Conservation (phyloP, 2,888 invertebrate species). For the Tethea ocularis region DNA sequence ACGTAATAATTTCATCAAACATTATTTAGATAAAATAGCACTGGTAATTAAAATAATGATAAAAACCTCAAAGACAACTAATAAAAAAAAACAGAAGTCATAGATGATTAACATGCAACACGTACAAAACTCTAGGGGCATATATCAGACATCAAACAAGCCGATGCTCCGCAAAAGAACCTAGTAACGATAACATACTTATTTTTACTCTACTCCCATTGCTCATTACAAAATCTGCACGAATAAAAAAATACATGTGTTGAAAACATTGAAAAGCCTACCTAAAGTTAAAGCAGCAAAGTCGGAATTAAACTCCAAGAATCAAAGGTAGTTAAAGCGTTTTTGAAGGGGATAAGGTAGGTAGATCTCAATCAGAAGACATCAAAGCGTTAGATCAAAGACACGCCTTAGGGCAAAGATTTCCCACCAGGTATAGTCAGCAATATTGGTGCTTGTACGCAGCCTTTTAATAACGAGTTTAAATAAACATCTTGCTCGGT, state of each 20-base stretch:
- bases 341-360: conserved; percentile 13
- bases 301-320: neutral
- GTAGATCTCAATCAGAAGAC: conserved; percentile 44
- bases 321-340: conserved; percentile 12
- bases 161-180: conserved; percentile 4
- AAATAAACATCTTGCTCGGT: conserved; percentile 14
- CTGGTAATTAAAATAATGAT: too few relatives aligned
- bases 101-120: neutral
- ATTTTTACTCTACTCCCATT: conserved; percentile 52
- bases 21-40: too few relatives aligned
- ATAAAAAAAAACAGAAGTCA: neutral
- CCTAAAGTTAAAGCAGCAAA: neutral
- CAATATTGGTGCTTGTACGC: conserved; percentile 39
- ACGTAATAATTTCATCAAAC: too few relatives aligned
- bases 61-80: neutral
- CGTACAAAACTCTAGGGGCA: neutral
- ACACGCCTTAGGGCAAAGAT: conserved; percentile 42
- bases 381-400: conserved; percentile 52
- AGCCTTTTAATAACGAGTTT: conserved; percentile 37
- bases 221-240: conserved; percentile 58
- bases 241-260: conserved; percentile 33
- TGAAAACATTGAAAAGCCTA: conserved; percentile 12
- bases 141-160: conserved; percentile 5
- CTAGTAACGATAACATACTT: conserved; percentile 45
- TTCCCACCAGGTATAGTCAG: conserved; percentile 50